phyloP scores from a whole-genome alignment of 1,140 invertebrate species.

The Bradynema listronoti region DNA sequence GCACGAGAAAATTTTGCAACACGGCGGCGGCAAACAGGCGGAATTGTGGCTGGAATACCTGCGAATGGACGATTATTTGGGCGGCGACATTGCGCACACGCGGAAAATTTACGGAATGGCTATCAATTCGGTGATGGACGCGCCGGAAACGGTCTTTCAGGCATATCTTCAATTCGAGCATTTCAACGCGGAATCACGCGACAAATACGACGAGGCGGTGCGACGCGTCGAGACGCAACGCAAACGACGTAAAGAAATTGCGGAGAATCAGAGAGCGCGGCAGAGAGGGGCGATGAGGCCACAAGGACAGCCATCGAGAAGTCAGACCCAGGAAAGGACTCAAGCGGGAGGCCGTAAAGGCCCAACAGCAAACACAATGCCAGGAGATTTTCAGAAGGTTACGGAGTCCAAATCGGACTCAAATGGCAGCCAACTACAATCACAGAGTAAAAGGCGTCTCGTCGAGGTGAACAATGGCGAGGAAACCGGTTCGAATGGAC shows the following conservation, averaged over 20 bases:
- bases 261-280: neutral
- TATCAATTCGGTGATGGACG: slow-evolving; percentile 37
- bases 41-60: slow-evolving; percentile 34
- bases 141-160: slow-evolving; percentile 27
- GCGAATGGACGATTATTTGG: slow-evolving; percentile 32
- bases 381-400: no score
- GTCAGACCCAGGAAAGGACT: neutral
- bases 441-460: no score
- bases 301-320: neutral
- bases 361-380: no score
- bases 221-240: slow-evolving; percentile 31
- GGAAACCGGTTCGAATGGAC: no score
- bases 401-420: no score
- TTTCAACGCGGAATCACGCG: slow-evolving; percentile 39
- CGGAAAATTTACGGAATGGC: slow-evolving; percentile 36
- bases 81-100: slow-evolving; percentile 33
- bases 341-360: no score
- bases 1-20: slow-evolving; percentile 22
- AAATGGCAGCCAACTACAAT: no score
- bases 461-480: no score
- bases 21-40: slow-evolving; percentile 13
- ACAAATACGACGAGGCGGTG: slow-evolving; percentile 37
- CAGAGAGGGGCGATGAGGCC: neutral
- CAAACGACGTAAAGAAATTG: neutral
- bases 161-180: slow-evolving; percentile 42